A percentile compares a stretch with the other conserved stretches of the same genome.
Evolutionary conservation across 2,113 vertebrate species (phyloP).

Genomic region (Chaetura pelagica): DNA sequence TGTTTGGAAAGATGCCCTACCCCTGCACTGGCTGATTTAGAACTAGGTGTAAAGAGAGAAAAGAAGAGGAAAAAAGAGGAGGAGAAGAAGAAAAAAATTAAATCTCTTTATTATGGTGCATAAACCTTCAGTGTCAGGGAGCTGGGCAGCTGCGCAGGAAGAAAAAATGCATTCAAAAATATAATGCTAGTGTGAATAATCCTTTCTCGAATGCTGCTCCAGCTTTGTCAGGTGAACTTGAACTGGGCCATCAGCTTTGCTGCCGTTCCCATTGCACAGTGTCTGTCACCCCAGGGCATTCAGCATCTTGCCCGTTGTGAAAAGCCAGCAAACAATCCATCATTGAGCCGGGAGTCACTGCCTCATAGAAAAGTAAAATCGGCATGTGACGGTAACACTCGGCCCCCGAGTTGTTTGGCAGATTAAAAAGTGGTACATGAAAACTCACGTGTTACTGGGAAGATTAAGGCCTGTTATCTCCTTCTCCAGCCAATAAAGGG

Average conservation of each 20-base stretch:
- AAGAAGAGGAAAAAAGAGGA: slow-evolving; percentile 44
- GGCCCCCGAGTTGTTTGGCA: slow-evolving; percentile 63
- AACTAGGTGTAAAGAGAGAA: slow-evolving; percentile 65
- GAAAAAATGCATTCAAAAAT: slow-evolving; percentile 79
- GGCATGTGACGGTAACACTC: slow-evolving; percentile 78
- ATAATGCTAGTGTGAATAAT: slow-evolving; percentile 84
- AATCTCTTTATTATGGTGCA: slow-evolving; percentile 82
- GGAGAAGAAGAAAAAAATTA: slow-evolving; percentile 48
- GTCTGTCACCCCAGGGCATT: slow-evolving; percentile 82
- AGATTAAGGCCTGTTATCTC: slow-evolving; percentile 76
- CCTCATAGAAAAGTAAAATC: slow-evolving; percentile 78
- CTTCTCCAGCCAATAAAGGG: slow-evolving; percentile 73
- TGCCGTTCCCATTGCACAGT: slow-evolving; percentile 69
- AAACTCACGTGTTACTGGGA: slow-evolving; percentile 77
- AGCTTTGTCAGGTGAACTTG: slow-evolving; percentile 86
- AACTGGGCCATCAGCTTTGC: slow-evolving; percentile 75
- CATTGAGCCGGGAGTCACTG: slow-evolving; percentile 74
- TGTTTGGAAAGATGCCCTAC: slow-evolving; percentile 66
- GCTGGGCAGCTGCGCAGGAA: slow-evolving; percentile 77
- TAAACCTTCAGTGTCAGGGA: slow-evolving; percentile 74
- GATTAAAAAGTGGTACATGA: slow-evolving; percentile 81
- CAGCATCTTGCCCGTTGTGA: slow-evolving; percentile 81
- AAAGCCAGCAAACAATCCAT: slow-evolving; percentile 77
- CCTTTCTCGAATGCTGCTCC: slow-evolving; percentile 75
- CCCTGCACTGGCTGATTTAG: slow-evolving; percentile 4